These are phyloP conservation scores for Microplitis mediator DNA, from an alignment of 1,140 invertebrate genomes.

Conservation along the genomic window DNA sequence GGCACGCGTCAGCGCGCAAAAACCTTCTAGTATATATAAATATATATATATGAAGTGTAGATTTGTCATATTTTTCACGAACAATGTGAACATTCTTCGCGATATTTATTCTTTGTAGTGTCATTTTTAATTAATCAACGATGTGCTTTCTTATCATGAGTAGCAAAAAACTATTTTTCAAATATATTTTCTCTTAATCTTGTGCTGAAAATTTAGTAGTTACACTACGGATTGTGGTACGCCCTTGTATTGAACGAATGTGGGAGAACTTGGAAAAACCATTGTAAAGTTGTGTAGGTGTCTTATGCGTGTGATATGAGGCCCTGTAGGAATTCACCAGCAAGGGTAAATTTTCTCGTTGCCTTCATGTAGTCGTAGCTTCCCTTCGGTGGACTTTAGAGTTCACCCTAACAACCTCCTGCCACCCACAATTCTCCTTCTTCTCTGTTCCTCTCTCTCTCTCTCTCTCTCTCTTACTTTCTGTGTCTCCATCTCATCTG, in stretches of 20 bases:
- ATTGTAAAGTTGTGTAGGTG: constrained; percentile 11
- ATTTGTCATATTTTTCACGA: too few species aligned
- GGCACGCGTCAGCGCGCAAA: too few species aligned
- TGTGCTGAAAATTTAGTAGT: background rate
- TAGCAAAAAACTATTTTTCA: too few species aligned
- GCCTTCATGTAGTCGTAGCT: constrained; percentile 30
- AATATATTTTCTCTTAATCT: background rate
- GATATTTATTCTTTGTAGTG: too few species aligned
- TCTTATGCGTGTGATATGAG: constrained; percentile 47
- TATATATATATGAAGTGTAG: too few species aligned
- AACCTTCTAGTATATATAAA: too few species aligned
- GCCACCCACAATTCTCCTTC: constrained; percentile 37
- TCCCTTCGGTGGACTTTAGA: constrained; percentile 59
- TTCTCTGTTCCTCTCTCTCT: constrained; percentile 4
- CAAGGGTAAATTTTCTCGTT: constrained; percentile 51
- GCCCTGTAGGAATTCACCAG: constrained; percentile 52
- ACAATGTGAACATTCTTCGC: too few species aligned
- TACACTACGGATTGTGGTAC: background rate
- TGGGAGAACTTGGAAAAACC: constrained; percentile 10
- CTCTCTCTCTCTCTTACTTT: constrained; percentile 7
- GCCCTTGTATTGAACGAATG: constrained; percentile 5
- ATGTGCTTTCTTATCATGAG: too few species aligned
- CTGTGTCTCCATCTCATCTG: constrained; percentile 40
- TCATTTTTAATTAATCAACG: too few species aligned
- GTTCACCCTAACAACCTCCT: constrained; percentile 43